Percentiles rank a stretch among this genome's conserved stretches.
Conservation (phyloP, 2,888 invertebrate genomes). For the Thecophora atra region DNA sequence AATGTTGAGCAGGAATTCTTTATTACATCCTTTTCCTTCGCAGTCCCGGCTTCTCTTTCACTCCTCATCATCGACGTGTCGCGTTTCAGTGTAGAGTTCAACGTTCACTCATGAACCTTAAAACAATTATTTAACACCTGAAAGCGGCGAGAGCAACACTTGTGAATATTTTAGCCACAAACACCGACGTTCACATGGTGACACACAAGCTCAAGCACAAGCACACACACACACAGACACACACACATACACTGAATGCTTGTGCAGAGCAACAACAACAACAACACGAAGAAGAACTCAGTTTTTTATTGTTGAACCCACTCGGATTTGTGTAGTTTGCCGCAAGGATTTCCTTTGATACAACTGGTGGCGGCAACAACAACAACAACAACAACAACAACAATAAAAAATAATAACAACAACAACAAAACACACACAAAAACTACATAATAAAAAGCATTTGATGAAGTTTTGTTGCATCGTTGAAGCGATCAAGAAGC, state of each 20-base stretch:
- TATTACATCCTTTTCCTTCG: no score
- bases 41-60: not conserved
- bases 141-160: constrained; percentile 29
- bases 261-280: not conserved
- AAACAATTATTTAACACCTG: constrained; percentile 33
- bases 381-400: constrained; percentile 16
- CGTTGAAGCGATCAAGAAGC: not conserved
- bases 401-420: constrained; percentile 17
- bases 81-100: constrained; percentile 22
- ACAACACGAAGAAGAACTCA: not conserved
- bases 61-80: not conserved
- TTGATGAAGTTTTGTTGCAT: not conserved
- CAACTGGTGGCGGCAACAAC: not conserved
- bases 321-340: not conserved
- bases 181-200: not conserved
- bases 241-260: not conserved
- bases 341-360: constrained; percentile 13
- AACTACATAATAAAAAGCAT: not conserved
- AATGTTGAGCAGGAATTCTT: not conserved
- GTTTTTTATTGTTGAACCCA: not conserved
- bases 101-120: constrained; percentile 35
- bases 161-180: constrained; percentile 1
- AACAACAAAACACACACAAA: constrained; percentile 9
- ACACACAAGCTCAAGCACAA: not conserved
- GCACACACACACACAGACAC: not conserved